Percentiles rank a stretch among this genome's conserved stretches.
Conservation (phyloP, 2,888 invertebrate species). For the Cylloceria caligata region DNA sequence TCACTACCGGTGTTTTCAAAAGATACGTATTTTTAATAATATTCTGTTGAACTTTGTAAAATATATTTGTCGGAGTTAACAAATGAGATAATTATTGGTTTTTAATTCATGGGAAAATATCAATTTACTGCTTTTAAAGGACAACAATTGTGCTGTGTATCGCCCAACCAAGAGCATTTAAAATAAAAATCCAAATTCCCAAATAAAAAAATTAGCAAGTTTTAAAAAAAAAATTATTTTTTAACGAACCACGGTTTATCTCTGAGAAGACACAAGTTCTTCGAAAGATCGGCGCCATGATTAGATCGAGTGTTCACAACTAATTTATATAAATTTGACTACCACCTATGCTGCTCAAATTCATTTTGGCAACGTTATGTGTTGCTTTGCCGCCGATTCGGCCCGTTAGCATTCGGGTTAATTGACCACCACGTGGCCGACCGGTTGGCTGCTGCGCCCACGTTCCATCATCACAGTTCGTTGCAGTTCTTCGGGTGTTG, state of each 20-base stretch:
- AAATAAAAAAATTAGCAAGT: not conserved
- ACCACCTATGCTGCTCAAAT: not conserved
- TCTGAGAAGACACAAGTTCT: not conserved
- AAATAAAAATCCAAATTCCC: no score
- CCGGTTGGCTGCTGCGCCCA: conserved; percentile 57
- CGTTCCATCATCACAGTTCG: conserved; percentile 66
- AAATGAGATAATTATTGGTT: no score
- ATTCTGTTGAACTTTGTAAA: no score
- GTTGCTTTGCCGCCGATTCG: conserved; percentile 71
- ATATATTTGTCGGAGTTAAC: no score
- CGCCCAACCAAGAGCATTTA: no score
- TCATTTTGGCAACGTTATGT: conserved; percentile 33
- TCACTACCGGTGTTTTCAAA: no score
- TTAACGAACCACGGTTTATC: not conserved
- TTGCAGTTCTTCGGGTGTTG: conserved; percentile 63
- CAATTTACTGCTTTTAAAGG: no score
- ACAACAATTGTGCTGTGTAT: no score
- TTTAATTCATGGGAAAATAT: no score
- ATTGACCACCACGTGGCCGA: conserved; percentile 74
- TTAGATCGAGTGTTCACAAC: not conserved
- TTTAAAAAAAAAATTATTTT: not conserved
- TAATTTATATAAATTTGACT: not conserved
- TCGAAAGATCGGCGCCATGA: not conserved
- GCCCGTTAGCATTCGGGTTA: conserved; percentile 82
- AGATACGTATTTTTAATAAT: no score